Evolutionary conservation across 2,113 vertebrate species (phyloP), one percentile per base, ranked within the genome.

Genomic region (Aegithalos caudatus): DNA sequence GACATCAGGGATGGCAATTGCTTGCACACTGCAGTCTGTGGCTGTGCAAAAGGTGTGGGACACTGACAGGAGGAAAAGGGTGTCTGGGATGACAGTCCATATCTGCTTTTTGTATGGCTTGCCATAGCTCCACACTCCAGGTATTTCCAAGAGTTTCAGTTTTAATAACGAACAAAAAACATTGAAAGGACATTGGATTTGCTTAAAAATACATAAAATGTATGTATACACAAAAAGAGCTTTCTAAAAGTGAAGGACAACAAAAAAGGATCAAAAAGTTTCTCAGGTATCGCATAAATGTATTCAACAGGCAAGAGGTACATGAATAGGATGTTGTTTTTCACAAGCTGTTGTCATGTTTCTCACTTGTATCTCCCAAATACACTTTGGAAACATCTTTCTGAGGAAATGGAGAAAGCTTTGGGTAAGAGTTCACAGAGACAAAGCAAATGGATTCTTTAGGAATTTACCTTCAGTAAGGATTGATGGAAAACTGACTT

Each of bases 1-100:
- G 60, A 27, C 28, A 10, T 4, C 6, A 5, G 27, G 44, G 22
- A 40, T 27, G 20, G 33, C 1, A 0, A 7, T 6, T 37, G 19
- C 35, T 11, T 33, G 45, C 15, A 17, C 19, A 1, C 7, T 84
- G 70, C 60, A 51, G 21, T 12, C 8, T 33, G 61, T 48, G 54
- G 35, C 42, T 53, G 20, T 78, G 45, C 17, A 73, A 76, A 84
- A 76, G 21, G 16, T 58, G 48, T 28, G 33, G 25, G 33, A 44
- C 28, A 23, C 24, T 67, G 54, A 14, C 37, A 60, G 37, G 11
- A 69, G 38, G 16, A 61, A 79, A 86, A 56, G 6, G 4, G 11
- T 44, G 11, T 40, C 50, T 88, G 42, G 21, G 23, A 42, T 72
- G n/a, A 19, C 12, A 1, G 1, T 45, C 38, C 45, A 33, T 9